Evolutionary conservation across 2,888 invertebrate genomes (phyloP).

Genomic region (Ornithoptera priamus): DNA sequence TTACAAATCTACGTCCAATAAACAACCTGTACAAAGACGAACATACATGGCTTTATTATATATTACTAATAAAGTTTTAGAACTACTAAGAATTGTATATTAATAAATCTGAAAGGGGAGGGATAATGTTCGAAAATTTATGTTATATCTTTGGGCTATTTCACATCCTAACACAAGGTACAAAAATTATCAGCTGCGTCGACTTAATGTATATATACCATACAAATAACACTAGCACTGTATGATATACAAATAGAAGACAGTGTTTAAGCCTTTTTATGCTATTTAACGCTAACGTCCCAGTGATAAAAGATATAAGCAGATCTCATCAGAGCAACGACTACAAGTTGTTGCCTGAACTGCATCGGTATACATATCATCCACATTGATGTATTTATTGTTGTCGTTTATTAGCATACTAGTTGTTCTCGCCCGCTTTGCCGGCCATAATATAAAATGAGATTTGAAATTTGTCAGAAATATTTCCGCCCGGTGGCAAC

Average conservation of each 20-base stretch:
- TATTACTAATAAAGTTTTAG: constrained; percentile 21
- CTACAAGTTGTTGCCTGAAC: no score
- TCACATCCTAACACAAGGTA: constrained; percentile 14
- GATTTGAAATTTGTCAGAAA: no score
- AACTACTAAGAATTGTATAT: constrained; percentile 7
- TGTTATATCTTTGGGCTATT: constrained; percentile 26
- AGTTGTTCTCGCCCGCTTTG: no score
- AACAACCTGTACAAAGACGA: constrained; percentile 39
- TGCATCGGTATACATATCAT: no score
- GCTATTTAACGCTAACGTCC: no score
- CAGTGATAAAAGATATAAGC: no score
- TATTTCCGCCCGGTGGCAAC: no score
- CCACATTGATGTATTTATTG: no score
- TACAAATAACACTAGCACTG: background rate
- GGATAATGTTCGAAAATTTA: background rate
- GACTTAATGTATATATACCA: constrained; percentile 29
- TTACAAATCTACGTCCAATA: constrained; percentile 38
- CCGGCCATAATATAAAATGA: no score
- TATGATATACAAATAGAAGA: background rate
- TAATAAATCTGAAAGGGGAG: background rate
- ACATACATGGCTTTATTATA: constrained; percentile 25
- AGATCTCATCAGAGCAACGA: no score
- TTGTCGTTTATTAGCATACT: no score
- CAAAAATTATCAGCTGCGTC: constrained; percentile 33
- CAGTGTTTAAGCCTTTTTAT: no score